Conservation (phyloP, 2,888 invertebrate genomes). For the Caenorhabditis wallacei region DNA sequence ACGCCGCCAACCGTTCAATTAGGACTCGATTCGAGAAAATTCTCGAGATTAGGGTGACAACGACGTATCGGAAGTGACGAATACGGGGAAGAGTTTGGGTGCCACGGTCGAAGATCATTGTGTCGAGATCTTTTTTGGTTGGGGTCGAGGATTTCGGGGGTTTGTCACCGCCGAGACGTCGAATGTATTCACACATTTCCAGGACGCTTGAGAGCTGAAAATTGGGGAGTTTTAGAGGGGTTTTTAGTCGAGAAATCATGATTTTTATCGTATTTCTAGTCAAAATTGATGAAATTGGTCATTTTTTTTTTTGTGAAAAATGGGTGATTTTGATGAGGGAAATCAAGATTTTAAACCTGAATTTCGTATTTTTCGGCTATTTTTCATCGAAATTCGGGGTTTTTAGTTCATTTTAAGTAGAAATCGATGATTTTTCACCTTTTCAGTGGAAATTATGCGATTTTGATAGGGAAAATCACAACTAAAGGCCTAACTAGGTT, state of each 20-base stretch:
- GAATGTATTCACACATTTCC: constrained; percentile 75
- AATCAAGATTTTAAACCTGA: no score
- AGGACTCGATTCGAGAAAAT: constrained; percentile 88
- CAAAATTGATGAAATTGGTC: no score
- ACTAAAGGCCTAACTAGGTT: no score
- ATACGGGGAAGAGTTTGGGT: constrained; percentile 89
- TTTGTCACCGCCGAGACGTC: constrained; percentile 77
- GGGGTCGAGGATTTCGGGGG: neutral
- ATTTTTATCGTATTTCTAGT: no score
- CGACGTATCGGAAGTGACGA: constrained; percentile 91
- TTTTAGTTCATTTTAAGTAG: no score
- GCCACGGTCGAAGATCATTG: constrained; percentile 83
- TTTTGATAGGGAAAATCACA: no score
- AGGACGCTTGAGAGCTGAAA: constrained; percentile 72
- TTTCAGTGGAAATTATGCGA: no score
- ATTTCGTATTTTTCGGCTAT: no score
- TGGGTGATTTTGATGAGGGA: no score
- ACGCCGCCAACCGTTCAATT: constrained; percentile 86
- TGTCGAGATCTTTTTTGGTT: constrained; percentile 51
- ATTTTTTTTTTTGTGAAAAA: no score
- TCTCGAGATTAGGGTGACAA: constrained; percentile 88
- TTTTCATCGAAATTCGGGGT: no score
- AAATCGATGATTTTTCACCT: no score
- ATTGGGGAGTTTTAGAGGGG: neutral
- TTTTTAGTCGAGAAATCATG: neutral